Evolutionary conservation across 2,888 invertebrate genomes (phyloP), one percentile per base, ranked within the genome.

Genomic region (Yponomeuta cagnagella): DNA sequence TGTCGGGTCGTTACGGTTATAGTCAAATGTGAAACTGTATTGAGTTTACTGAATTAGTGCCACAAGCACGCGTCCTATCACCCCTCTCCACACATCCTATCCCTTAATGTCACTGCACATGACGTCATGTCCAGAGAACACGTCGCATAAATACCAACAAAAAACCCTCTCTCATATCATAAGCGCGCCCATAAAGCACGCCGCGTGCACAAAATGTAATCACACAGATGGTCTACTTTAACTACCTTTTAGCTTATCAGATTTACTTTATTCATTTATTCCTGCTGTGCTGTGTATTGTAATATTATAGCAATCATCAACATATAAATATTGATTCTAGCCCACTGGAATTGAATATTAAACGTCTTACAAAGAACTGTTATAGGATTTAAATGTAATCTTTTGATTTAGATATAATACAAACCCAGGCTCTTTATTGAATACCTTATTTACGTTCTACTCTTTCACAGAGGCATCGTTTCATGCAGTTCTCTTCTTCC

Each of bases 121-220:
- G 52, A 58, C 52, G 52, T 58, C 65, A 65, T 23, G 64, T 65
- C 65, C 31, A 31, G 12, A 30, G 33, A 65, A 65, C 33, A 37
- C 48, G 31, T 48, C 70, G 79, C 79, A 81, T 82, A 87, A 85
- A 86, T 86, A 83, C 84, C 12, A 64, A 30, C 64, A 31, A 64
- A 31, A 64, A 64, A 64, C 33, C n/a, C 65, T 33, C 65, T 83
- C 80, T 77, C 76, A 77, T 74, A 76, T 77, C 80, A 81, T 81
- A 81, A 82, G 79, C 82, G 76, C 77, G 76, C 77, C 80, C 85
- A 84, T 88, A 88, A 88, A 84, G 79, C 86, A 87, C 82, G 79
- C 76, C 63, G 71, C 76, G 74, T 74, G 75, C 77, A 58, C 15
- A 15, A 58, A 58, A 58, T 58, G 15, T 15, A 15, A 58, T 15